These are phyloP conservation scores for Strongylocentrotus purpuratus DNA, from an alignment of 35 echinoderm and acorn worm genomes.

Conservation along the genomic window DNA sequence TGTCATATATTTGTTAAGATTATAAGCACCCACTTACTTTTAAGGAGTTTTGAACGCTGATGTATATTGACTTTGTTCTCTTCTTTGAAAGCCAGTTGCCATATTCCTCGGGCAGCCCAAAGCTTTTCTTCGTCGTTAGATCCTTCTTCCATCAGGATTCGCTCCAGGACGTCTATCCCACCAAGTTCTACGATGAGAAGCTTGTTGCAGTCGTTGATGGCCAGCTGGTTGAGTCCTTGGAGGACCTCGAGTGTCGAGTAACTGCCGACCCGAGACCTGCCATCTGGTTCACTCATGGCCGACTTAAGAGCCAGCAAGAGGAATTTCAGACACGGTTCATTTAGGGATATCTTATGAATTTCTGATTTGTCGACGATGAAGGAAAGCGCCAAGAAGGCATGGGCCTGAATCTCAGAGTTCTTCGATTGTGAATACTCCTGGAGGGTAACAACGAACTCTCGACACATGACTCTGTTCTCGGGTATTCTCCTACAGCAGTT, in stretches of 20 bases:
- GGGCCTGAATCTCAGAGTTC: conserved; percentile 58
- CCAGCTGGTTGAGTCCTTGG: conserved; percentile 69
- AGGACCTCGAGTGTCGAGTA: conserved; percentile 63
- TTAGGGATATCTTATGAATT: conserved; percentile 38
- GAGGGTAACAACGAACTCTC: neutral
- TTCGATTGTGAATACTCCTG: conserved; percentile 6
- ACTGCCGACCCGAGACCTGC: conserved; percentile 31
- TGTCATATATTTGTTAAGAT: neutral
- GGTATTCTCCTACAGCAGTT: conserved; percentile 28
- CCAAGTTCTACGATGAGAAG: conserved; percentile 68
- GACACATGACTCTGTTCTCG: neutral
- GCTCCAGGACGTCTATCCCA: conserved; percentile 27
- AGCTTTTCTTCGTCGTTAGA: conserved; percentile 48
- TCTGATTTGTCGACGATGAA: conserved; percentile 74
- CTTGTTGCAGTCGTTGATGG: conserved; percentile 80
- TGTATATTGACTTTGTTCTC: conserved; percentile 63
- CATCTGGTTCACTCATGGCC: conserved; percentile 48
- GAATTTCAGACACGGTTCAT: conserved; percentile 55
- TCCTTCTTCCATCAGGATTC: conserved; percentile 33
- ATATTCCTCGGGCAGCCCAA: conserved; percentile 55
- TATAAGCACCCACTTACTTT: conserved; percentile 41
- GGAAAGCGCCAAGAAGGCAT: conserved; percentile 55
- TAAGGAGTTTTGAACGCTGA: conserved; percentile 15
- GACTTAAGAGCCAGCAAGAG: conserved; percentile 64
- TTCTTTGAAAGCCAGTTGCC: conserved; percentile 73